Evolutionary conservation across 2,888 invertebrate species (phyloP).

Genomic region (Branchipolynoe longqiensis): DNA sequence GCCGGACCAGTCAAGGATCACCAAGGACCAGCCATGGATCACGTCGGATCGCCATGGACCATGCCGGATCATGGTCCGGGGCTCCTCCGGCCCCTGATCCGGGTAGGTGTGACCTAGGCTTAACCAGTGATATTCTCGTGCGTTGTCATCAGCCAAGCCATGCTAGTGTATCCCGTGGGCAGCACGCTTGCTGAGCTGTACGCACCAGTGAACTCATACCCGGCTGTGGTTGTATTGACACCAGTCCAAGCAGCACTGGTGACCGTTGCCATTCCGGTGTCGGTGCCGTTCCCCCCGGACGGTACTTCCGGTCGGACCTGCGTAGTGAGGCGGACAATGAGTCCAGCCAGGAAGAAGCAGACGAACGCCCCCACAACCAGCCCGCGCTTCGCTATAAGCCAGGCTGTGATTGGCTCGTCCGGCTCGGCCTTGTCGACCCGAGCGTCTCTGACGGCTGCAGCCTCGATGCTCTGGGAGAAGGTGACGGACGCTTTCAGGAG

Average conservation of each 20-base stretch:
- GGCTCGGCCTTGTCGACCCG: neutral
- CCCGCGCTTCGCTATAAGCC: neutral
- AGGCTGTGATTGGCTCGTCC: neutral
- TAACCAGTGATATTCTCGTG: neutral
- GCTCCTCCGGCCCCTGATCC: too few relatives aligned
- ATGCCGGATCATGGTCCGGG: too few relatives aligned
- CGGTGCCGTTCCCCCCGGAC: neutral
- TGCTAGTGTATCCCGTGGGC: neutral
- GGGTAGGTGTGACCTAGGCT: too few relatives aligned
- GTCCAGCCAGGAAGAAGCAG: constrained; percentile 4
- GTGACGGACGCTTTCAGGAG: constrained; percentile 19
- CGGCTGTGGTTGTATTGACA: neutral
- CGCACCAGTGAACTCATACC: neutral
- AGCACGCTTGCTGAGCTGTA: neutral
- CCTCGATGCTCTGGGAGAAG: neutral
- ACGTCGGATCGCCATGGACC: too few relatives aligned
- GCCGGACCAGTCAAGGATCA: too few relatives aligned
- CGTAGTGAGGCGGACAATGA: constrained; percentile 2
- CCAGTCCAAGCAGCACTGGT: neutral
- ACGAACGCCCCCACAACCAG: neutral
- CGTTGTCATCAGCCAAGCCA: neutral
- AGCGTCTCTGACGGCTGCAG: neutral
- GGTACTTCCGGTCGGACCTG: neutral
- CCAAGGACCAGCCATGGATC: too few relatives aligned
- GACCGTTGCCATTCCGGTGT: neutral